Evolutionary conservation across 2,888 invertebrate species (phyloP), one percentile per base, ranked within the genome.

Genomic region (Cantharis nigra): DNA sequence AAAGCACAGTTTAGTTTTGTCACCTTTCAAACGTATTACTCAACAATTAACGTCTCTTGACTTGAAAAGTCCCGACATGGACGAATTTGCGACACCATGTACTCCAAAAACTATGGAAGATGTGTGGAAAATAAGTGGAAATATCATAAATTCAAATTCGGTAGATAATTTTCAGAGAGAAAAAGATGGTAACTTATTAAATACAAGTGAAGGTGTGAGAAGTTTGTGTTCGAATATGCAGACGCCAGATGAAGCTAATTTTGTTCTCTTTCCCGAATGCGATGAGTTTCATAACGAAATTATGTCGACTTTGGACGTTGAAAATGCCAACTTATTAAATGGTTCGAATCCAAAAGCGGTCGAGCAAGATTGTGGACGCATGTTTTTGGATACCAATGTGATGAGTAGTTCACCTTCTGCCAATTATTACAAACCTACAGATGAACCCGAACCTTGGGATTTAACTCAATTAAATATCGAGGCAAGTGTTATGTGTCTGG

Each of bases 361-460:
- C n/a, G 87, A 87, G 72, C 80, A 83, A 0, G 87, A 87, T 80
- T 81, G 83, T 7, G 87, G 85, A 4, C 84, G 87, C 49, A 83
- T 85, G 80, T 91, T 91, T 81, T 83, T 91, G 64, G 91, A 91
- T 83, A 91, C 91, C n/a, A 90, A 87, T 74, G 87, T 87, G 10
- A 88, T 88, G 88, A 87, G 87, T 76, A 88, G 86, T 81, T 92
- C 93, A 71, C 93, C 93, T 26, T 94, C 94, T 14, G 94, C 94
- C 1, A 94, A 94, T 87, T 94, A 94, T 86, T 95, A 95, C 85
- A 92, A 94, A 79, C 94, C 94, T 0, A 94, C 93, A 0, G 94
- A 95, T 84, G 95, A 95, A 84, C 95, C 95, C 0, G 96, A 96
- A 85, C 96, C 96, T 0, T 94, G 95, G 92, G 96, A 96, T 87